Evolutionary conservation across 1,140 invertebrate species (phyloP).

Genomic region (Drosophila sucinea): DNA sequence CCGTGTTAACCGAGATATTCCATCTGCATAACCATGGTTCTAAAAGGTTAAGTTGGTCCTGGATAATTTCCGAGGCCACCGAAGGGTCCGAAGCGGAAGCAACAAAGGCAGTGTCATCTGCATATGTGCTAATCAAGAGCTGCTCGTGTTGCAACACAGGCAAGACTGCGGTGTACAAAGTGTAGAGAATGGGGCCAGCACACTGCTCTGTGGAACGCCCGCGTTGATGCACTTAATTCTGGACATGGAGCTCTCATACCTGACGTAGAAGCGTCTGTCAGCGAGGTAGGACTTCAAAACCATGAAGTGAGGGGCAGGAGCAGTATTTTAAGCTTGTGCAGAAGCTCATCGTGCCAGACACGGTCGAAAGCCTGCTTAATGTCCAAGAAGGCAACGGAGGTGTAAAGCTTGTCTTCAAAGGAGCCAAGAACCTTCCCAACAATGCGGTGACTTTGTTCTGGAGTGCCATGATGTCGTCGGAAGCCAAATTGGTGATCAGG

Average conservation of each 20-base stretch:
- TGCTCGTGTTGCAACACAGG: neutral
- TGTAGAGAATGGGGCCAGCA: neutral
- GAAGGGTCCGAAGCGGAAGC: neutral
- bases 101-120: neutral
- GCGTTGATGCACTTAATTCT: neutral
- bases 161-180: neutral
- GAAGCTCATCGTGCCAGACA: constrained; percentile 2
- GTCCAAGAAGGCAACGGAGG: no score
- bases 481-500: no score
- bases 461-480: no score
- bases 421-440: no score
- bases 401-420: no score
- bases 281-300: neutral
- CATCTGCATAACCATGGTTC: neutral
- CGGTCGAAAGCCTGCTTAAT: neutral
- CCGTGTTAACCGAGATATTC: neutral
- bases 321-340: neutral
- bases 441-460: no score
- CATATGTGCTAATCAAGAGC: neutral
- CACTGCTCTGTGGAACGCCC: neutral
- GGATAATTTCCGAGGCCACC: neutral
- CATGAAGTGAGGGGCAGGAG: neutral
- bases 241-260: neutral
- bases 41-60: neutral
- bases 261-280: neutral